Evolutionary conservation across 2,888 invertebrate species (phyloP).

Genomic region (Eilema griseolum): DNA sequence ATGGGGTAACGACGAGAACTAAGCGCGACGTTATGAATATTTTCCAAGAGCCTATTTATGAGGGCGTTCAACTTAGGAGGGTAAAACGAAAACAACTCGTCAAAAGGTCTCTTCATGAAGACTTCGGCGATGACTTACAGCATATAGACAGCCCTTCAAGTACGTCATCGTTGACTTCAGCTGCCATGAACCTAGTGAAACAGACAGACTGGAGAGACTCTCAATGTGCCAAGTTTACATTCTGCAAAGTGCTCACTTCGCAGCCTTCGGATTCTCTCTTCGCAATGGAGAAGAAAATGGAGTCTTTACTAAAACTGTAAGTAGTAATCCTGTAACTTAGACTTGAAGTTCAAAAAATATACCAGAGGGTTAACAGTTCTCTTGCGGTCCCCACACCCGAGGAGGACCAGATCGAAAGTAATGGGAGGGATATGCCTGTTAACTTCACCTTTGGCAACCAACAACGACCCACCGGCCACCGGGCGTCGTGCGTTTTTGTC

Average conservation of each 20-base stretch:
- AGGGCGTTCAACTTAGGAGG: constrained; percentile 58
- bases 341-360: background rate
- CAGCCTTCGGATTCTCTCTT: constrained; percentile 90
- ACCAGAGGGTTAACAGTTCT: background rate
- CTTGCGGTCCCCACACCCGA: too few relatives aligned
- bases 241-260: constrained; percentile 91
- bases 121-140: constrained; percentile 80
- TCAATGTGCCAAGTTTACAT: constrained; percentile 92
- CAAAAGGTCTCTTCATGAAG: constrained; percentile 71
- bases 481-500: too few relatives aligned
- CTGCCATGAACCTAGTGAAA: constrained; percentile 80
- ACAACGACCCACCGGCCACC: too few relatives aligned
- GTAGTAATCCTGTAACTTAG: constrained; percentile 64
- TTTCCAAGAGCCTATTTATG: constrained; percentile 63
- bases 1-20: constrained; percentile 66
- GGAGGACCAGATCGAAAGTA: too few relatives aligned
- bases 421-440: too few relatives aligned
- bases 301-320: constrained; percentile 91
- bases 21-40: constrained; percentile 71
- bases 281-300: constrained; percentile 94
- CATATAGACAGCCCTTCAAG: constrained; percentile 65
- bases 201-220: constrained; percentile 91
- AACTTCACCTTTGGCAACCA: too few relatives aligned
- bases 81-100: constrained; percentile 68
- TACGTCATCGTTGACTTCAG: constrained; percentile 71